Evolutionary conservation across 2,797 vertebrate genomes (phyloP), one percentile per base, ranked within the genome.

Genomic region (Vireo griseus): DNA sequence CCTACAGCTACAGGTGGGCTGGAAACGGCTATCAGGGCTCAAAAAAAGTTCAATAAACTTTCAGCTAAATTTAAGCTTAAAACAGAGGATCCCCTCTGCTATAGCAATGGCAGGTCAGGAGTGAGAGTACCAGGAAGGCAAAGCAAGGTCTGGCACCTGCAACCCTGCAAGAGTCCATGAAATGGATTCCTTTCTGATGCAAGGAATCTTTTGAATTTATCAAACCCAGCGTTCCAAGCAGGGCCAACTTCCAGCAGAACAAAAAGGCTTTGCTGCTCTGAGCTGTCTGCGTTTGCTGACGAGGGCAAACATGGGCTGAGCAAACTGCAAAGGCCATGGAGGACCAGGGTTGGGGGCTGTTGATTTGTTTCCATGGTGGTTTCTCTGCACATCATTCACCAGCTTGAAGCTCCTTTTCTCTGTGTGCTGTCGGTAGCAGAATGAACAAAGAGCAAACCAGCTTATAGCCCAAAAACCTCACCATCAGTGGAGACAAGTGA

Each of bases 371-470:
- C 86, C 47, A 3, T 3, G 18, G 42, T n/a, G 33, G 35, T 55
- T 86, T 84, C 58, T 77, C 78, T 52, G 44, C 7, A 20, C 54
- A 48, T 45, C 50, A 26, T 35, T 87, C 39, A 52, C 9, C 45
- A n/a, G 28, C 22, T 55, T 39, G 44, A 69, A 78, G 57, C 52
- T 45, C 25, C 13, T 87, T 69, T 89, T 52, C 65, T 48, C 63
- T 66, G 35, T 17, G 31, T 54, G 21, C 37, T 74, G 40, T 18
- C 65, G 74, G 3, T 7, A 39, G 47, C 6, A 58, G 33, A 39
- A 76, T 69, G 44, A 89, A 33, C 54, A 88, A 92, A 52, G n/a
- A 74, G 39, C 31, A 89, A 66, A 74, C 21, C 25, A 20, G 31
- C 7, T 63, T 24, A 40, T 1, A 44, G 62, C 8, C 8, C 22